Conservation (phyloP, 2,888 invertebrate genomes). For the Baccha elongata region DNA sequence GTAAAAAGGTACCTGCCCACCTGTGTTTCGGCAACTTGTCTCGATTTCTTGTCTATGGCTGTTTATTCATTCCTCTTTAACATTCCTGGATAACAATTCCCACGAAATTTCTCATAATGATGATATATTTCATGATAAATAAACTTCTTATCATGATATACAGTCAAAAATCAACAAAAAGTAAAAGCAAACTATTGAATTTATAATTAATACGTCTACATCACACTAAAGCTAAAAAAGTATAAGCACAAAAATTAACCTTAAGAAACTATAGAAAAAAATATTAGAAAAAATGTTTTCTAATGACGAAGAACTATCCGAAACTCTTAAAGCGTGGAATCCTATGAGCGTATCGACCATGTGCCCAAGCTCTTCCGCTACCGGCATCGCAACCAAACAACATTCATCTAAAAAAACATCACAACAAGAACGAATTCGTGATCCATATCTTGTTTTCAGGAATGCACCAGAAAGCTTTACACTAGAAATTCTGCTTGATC, state of each 20-base stretch:
- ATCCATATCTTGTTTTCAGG: slow-evolving; percentile 10
- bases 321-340: background rate
- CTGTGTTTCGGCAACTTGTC: too few relatives aligned
- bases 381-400: background rate
- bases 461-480: background rate
- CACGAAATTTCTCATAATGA: too few relatives aligned
- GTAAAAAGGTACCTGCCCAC: too few relatives aligned
- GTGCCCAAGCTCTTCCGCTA: background rate
- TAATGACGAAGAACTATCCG: background rate
- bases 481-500: background rate
- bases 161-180: background rate
- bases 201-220: too few relatives aligned
- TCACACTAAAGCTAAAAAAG: too few relatives aligned
- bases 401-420: background rate
- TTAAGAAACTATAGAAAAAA: too few relatives aligned
- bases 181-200: background rate
- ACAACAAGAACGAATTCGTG: background rate
- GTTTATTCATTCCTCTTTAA: too few relatives aligned
- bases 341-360: background rate
- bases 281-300: background rate
- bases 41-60: too few relatives aligned
- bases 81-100: too few relatives aligned
- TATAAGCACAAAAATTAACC: too few relatives aligned
- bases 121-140: too few relatives aligned
- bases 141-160: too few relatives aligned